Evolutionary conservation across 2,113 vertebrate species (phyloP), one percentile per base, ranked within the genome.

Genomic region (Cathartes aura): DNA sequence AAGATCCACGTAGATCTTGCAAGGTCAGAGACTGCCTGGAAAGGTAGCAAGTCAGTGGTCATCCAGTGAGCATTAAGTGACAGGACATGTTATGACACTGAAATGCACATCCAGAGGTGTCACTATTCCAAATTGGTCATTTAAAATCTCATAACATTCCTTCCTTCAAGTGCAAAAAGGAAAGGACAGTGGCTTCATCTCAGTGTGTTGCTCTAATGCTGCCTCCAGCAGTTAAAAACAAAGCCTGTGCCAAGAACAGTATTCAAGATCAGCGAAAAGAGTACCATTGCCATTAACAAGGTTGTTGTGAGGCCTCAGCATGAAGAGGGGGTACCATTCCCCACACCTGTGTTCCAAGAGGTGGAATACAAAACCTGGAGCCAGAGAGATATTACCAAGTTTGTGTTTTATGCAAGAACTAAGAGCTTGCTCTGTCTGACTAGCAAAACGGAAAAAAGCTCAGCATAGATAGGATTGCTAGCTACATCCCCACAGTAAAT

Each of bases 401-500:
- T 66, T 0, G 15, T 76, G 9, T 55, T 63, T 81, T 87, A 55
- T 47, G 22, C 42, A 87, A 71, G 42, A 81, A 58, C 23, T 60
- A 50, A 74, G 36, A 87, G 6, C 42, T 83, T 83, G 12, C 4
- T 68, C 53, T 81, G 4, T 48, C 53, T 83, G 60, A 7, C 38
- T 73, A 50, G 26, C 23, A 95, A 81, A 90, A 89, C 19, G 52
- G 38, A 75, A 89, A 74, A 94, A 75, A 40, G 2, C 21, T 91
- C 13, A 45, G 59, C 36, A 42, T 6, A 80, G 62, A 60, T 7
- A 90, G 23, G 26, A 76, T 83, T 90, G 55, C 15, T 67, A 84
- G 67, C 45, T 91, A 38, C 59, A 64, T 84, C 23, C 42, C 40
- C 42, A 74, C 59, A 83, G 59, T 74, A 90, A 94, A 89, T 92